A percentile compares a stretch with the other conserved stretches of the same genome.
phyloP scores from a whole-genome alignment of 2,113 vertebrate genomes.

The Telmatochromis sp. region DNA sequence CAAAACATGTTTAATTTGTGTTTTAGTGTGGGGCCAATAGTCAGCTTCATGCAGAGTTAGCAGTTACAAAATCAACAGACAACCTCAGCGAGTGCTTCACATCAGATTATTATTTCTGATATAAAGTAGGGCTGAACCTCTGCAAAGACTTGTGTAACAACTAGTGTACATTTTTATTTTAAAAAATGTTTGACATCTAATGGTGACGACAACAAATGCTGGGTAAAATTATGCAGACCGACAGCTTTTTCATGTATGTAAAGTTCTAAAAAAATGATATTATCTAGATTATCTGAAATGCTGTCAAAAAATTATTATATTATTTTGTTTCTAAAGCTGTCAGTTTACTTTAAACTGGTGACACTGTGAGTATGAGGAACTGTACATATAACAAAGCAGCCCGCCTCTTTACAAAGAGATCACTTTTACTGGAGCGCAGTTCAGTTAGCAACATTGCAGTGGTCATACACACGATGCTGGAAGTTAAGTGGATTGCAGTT shows the following conservation, averaged over 20 bases:
- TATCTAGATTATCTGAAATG: neutral
- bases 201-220: accelerated
- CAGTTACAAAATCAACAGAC: neutral
- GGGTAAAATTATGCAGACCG: neutral
- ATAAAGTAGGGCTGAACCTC: neutral
- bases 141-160: neutral
- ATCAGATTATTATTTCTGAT: neutral
- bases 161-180: neutral
- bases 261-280: neutral
- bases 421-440: neutral
- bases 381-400: neutral
- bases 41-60: neutral
- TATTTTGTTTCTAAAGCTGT: neutral
- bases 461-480: neutral
- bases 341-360: neutral
- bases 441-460: neutral
- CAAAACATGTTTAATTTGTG: accelerated
- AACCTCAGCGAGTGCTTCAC: accelerated
- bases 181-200: neutral
- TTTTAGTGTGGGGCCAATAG: neutral
- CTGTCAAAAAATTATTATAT: neutral
- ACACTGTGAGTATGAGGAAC: neutral
- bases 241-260: neutral
- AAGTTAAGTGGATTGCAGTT: neutral
- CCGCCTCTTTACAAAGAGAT: neutral